Conservation (phyloP, 2,888 invertebrate species). For the Cataglyphis livida region DNA sequence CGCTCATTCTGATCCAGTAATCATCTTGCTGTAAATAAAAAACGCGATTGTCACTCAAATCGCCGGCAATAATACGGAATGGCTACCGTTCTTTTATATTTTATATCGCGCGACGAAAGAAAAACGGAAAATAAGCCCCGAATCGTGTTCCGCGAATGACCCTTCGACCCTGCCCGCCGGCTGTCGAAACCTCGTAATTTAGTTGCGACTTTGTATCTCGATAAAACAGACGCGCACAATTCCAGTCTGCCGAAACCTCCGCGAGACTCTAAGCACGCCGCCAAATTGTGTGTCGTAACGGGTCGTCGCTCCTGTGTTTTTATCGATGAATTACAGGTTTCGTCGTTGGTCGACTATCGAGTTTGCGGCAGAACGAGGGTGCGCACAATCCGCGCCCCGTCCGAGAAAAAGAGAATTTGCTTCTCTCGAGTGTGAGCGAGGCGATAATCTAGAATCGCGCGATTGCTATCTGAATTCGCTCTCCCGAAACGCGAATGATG, state of each 20-base stretch:
- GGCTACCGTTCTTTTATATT: slow-evolving; percentile 71
- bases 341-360: neutral
- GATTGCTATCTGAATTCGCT: neutral
- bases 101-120: slow-evolving; percentile 50
- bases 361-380: neutral
- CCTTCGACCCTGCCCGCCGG: slow-evolving; percentile 59
- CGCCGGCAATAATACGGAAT: slow-evolving; percentile 67
- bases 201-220: slow-evolving; percentile 59
- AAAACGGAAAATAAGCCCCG: slow-evolving; percentile 44
- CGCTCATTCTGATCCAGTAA: neutral
- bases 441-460: neutral
- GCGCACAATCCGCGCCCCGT: neutral
- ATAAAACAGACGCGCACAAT: neutral
- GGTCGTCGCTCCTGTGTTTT: neutral
- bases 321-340: slow-evolving; percentile 1
- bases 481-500: slow-evolving; percentile 13
- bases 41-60: slow-evolving; percentile 50
- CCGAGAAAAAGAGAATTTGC: neutral
- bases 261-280: slow-evolving; percentile 21
- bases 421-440: neutral
- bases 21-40: slow-evolving; percentile 2
- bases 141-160: slow-evolving; percentile 60
- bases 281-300: slow-evolving; percentile 1
- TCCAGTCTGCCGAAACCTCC: neutral
- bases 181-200: slow-evolving; percentile 69